phyloP scores from a whole-genome alignment of 2,888 invertebrate genomes.

The Archips crataeganus region DNA sequence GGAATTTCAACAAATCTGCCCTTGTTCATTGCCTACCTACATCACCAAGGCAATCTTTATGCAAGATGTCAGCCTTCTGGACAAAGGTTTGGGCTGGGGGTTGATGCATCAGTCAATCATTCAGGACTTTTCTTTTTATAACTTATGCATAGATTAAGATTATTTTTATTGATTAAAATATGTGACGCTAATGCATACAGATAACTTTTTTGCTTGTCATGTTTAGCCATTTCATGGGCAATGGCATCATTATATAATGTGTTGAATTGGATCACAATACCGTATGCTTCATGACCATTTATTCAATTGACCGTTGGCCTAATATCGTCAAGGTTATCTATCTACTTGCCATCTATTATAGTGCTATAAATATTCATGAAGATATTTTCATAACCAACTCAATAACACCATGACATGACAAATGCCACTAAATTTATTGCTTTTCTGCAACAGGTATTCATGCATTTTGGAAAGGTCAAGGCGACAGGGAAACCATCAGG shows the following conservation, averaged over 20 bases:
- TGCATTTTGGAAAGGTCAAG: constrained; percentile 87
- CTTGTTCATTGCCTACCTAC: too few relatives aligned
- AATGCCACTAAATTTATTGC: neutral
- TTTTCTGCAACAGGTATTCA: constrained; percentile 66
- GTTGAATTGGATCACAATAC: constrained; percentile 23
- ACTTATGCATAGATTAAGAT: too few relatives aligned
- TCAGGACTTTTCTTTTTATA: too few relatives aligned
- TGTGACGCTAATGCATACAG: too few relatives aligned
- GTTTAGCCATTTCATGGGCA: neutral
- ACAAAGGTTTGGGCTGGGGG: too few relatives aligned
- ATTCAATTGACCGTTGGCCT: constrained; percentile 61
- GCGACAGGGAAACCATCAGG: constrained; percentile 84
- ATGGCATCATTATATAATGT: neutral
- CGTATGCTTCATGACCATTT: constrained; percentile 48
- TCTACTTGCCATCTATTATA: neutral
- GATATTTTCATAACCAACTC: neutral
- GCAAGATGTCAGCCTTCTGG: too few relatives aligned
- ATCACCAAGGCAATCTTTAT: too few relatives aligned
- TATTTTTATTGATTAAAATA: too few relatives aligned
- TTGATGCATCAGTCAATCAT: too few relatives aligned
- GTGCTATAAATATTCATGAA: constrained; percentile 8
- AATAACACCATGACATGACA: neutral
- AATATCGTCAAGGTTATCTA: constrained; percentile 62
- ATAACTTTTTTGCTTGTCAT: neutral
- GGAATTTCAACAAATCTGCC: too few relatives aligned